Base-by-base conservation (phyloP, 2,888 invertebrate genomes). In the Byasa hedistus region DNA sequence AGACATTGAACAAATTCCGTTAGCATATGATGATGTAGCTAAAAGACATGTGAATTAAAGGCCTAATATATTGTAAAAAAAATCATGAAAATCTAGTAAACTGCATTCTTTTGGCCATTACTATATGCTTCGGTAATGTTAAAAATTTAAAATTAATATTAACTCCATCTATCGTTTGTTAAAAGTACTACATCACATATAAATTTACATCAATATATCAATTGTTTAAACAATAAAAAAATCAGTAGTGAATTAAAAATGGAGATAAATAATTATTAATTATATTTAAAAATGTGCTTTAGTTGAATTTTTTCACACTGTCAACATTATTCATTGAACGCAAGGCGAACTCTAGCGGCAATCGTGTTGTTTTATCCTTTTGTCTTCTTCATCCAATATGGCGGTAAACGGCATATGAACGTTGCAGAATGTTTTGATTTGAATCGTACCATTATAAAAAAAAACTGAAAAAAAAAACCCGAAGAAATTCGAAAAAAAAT, bases 381-480 rank as follows among this genome's bases (percentile, higher is more conserved):
- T 87, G 86, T 90, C 86, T 88, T 85, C 77, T 80, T 84, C 84
- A 86, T 89, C 85, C 91, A 91, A 91, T 89, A 91, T 91, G 91
- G 91, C 91, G 90, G 90, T 84, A 89, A 91, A 86, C 82, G 81
- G 82, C 84, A 84, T 87, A 89, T 88, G 89, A 87, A 85, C 86
- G 86, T 87, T 87, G 83, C 86, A 82, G 86, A 90, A 86, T 91
- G 91, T 91, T 91, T 89, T 91, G 90, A 87, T 89, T 88, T 79
- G 81, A 84, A 84, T 81, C 82, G 83, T 84, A 81, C 79, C 85
- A 82, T 82, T 15, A 39, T 39, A 39, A 39, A 82, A 83, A 82
- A 82, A 84, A 82, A 82, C 83, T 74, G 78, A 72, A 79, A 77
- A 81, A 77, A 81, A 81, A 78, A 79, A 76, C 68, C 39, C 71